Base-by-base conservation (phyloP, 1,140 invertebrate species). In the Procambarus clarkii region DNA sequence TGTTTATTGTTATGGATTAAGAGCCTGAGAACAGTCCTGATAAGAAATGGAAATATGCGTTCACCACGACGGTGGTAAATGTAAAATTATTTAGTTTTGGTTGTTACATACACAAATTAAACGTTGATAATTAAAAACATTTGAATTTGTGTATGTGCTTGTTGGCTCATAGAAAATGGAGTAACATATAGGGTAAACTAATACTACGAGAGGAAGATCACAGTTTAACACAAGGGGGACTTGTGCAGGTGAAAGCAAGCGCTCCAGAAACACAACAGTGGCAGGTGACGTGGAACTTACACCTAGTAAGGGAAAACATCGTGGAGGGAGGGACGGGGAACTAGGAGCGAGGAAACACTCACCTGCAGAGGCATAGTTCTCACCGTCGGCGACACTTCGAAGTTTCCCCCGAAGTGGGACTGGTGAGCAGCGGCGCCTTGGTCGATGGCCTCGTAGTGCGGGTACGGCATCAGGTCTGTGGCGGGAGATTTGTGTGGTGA, bases 291-390 rank as follows among this genome's bases (percentile, higher is more conserved):
- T 0, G 60, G 13, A 21, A 64, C 4, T 9, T 15, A 13, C 11
- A 18, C 60, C 60, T 64, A 64, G 8, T 64, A 21, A 18, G 21
- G 15, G 60, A 64, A 8, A 11, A 64, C 60, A 15, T 64, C 4
- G 7, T 64, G 4, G 13, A 54, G 34, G 13, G 50, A 54, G 50
- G 1, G 50, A 54, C 8, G 50, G 34, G 34, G 34, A 34, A 34
- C 34, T 34, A 34, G 34, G 50, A 54, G 34, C 2, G 50, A 24
- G 3, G 58, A 21, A n/a, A 18, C 21, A 5, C 81, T 69, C 11
- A 83, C 81, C 81, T 83, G 81, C 8, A 83, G n/a, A 8, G 81
- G 81, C 44, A 64, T 69, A 5, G 81, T 34, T 69, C 81, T 8
- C 18, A 69, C 58, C 13, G 81, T 44, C 0, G 81, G 81, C 50